Evolutionary conservation across 2,888 invertebrate species (phyloP), one percentile per base, ranked within the genome.

Genomic region (Sipha maydis): DNA sequence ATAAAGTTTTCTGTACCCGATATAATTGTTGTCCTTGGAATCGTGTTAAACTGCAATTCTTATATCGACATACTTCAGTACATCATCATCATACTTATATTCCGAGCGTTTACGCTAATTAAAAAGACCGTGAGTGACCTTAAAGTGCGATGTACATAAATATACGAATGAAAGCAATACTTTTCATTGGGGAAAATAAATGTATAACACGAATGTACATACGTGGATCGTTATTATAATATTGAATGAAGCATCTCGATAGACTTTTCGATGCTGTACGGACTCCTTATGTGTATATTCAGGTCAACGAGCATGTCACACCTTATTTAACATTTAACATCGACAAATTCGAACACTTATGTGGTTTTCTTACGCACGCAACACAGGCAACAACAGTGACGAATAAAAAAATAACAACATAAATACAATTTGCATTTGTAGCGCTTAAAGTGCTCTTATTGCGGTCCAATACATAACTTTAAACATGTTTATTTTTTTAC

Each of bases 261-360:
- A 14, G 79, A 80, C 38, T 80, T 80, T 67, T 38, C 38, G 79
- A 80, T 80, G 79, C n/a, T 54, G 79, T 80, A 61, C 79, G 79
- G n/a, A 34, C 79, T 61, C 79, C 61, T 80, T 61, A 38, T 61
- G 34, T n/a, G 48, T 54, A 7, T 17, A 71, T 83, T 71, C 69
- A 48, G 83, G 83, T 54, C 71, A 54, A 83, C 83, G 83, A 71
- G 71, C 71, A 25, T 31, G 83, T 83, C 71, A 83, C 83, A 71
- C 71, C 83, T 71, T 48, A 71, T 83, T 83, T 71, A 83, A 54
- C 79, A 80, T 61, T 61, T n/a, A 38, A 61, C 34, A 80, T 80
- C 61, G 56, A 56, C 79, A 56, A 25, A 34, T 56, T 34, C 79
- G 41, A 79, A 5, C 79, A 25, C 14, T 79, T 34, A 56, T 56